Evolutionary conservation across 2,888 invertebrate genomes (phyloP), one percentile per base, ranked within the genome.

Genomic region (Ophion costatus): DNA sequence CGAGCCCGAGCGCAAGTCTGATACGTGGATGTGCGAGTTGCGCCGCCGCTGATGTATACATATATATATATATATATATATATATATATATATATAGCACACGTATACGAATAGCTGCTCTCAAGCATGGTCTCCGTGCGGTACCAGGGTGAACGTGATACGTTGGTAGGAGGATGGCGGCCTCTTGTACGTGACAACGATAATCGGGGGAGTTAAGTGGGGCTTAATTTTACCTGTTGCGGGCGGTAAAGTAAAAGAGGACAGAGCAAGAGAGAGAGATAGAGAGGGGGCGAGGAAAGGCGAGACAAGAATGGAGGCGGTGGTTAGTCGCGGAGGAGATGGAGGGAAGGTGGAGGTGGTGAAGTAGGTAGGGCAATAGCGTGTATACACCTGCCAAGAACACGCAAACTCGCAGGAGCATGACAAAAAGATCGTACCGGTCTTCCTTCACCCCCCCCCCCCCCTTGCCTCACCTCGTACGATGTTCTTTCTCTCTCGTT

Each of bases 141-240:
- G 78, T 80, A 82, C 29, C 73, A 83, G 73, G 74, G 66, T 22
- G 56, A 75, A 61, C 73, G 73, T 78, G 85, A 75, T 56, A 66
- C 66, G 74, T 57, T 63, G 67, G 66, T 70, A 74, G 73, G 76
- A 78, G 88, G 83, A 88, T 85, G 87, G 85, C 86, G 87, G 89
- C 84, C 88, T 75, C 67, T 71, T 56, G 90, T 92, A 92, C 91
- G 93, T 92, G 93, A 92, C 93, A 91, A 91, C 92, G 92, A 93
- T 93, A 92, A 93, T 93, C 91, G 91, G 90, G 45, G 89, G 89
- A 89, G 90, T 90, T 92, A 92, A 93, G 92, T 92, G 92, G 90
- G 91, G 90, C 90, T 93, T 93, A 92, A 93, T 92, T 93, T 92
- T 90, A 89, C 88, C 89, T 88, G 91, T 91, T 87, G 91, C 91